Percentiles rank a stretch among this genome's conserved stretches.
Conservation (phyloP, 2,113 vertebrate species). For the Protobothrops flavoviridis region DNA sequence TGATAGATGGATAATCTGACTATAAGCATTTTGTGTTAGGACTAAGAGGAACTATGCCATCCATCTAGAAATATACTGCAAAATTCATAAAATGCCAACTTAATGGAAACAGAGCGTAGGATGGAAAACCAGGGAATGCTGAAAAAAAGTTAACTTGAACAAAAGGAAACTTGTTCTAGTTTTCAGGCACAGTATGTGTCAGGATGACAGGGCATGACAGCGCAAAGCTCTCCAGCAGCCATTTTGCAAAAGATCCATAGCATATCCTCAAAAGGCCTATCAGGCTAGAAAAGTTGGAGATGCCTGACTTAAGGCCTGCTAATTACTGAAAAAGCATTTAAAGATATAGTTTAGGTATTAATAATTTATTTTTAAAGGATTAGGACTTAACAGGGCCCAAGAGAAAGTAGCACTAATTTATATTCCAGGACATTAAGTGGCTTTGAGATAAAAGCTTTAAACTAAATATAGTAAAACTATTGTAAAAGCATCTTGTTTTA, state of each 20-base stretch:
- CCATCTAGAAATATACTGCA: conserved; percentile 23
- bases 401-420: background rate
- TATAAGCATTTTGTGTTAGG: conserved; percentile 13
- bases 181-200: background rate
- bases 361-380: background rate
- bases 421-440: background rate
- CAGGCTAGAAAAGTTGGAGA: background rate
- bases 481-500: background rate
- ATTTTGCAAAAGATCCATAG: background rate
- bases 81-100: conserved; percentile 24
- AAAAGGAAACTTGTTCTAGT: background rate
- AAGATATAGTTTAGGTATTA: background rate
- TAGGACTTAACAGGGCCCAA: background rate
- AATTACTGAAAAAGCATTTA: background rate
- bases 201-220: background rate
- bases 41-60: conserved; percentile 22
- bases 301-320: background rate
- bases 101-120: conserved; percentile 29
- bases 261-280: background rate
- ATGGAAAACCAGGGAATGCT: conserved; percentile 38
- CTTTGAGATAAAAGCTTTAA: background rate
- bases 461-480: background rate
- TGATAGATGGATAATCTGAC: conserved; percentile 24
- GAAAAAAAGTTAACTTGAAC: background rate
- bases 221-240: background rate